A percentile compares a stretch with the other conserved stretches of the same genome.
phyloP scores from a whole-genome alignment of 1,140 invertebrate species.

The Stegodyphus mimosarum region DNA sequence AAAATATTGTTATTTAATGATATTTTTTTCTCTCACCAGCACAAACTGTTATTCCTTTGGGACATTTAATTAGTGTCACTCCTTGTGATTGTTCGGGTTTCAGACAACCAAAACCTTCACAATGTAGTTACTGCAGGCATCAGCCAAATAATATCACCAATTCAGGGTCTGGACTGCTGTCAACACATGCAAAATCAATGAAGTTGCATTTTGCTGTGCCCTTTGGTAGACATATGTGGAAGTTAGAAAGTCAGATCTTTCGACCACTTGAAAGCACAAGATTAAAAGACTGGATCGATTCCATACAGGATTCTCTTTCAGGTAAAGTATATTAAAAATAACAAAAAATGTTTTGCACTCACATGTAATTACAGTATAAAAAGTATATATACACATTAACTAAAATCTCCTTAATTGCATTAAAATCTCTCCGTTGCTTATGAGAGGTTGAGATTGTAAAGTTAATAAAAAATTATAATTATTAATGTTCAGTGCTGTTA shows the following conservation, averaged over 20 bases:
- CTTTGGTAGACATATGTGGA: slow-evolving; percentile 37
- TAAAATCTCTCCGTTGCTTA: neutral
- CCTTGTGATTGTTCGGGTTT: slow-evolving; percentile 50
- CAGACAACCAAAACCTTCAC: slow-evolving; percentile 11
- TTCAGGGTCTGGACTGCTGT: neutral
- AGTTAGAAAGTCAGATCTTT: slow-evolving; percentile 17
- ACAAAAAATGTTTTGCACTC: neutral
- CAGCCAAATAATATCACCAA: neutral
- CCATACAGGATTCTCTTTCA: slow-evolving; percentile 17
- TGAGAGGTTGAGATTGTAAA: neutral
- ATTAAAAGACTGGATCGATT: slow-evolving; percentile 43
- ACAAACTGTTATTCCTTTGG: slow-evolving; percentile 14
- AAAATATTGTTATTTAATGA: neutral
- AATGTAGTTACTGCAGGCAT: slow-evolving; percentile 29
- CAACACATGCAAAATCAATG: slow-evolving; percentile 24
- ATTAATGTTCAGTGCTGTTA: no score
- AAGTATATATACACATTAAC: neutral
- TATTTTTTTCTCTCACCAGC: neutral
- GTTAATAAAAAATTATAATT: no score
- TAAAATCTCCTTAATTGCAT: neutral
- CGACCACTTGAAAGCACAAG: slow-evolving; percentile 10
- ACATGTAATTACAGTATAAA: neutral
- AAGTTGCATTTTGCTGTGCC: slow-evolving; percentile 41
- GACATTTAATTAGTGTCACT: slow-evolving; percentile 24
- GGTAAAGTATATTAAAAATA: slow-evolving; percentile 13